Evolutionary conservation across 2,888 invertebrate species (phyloP).

Genomic region (Hydropsyche betteni): DNA sequence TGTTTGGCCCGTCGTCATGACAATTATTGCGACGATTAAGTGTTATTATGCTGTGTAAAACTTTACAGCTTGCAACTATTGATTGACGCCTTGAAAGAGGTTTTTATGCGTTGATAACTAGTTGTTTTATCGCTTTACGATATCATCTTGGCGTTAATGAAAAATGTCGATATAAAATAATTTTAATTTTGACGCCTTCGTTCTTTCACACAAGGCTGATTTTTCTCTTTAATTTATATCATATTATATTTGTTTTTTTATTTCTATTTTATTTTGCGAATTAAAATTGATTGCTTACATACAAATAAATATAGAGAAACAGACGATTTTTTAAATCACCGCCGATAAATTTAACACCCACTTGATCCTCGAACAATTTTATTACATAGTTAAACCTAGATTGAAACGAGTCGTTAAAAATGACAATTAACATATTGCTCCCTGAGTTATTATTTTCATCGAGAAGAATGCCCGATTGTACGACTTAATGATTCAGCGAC

Average conservation of each 20-base stretch:
- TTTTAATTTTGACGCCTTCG: no score
- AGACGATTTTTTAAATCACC: not conserved
- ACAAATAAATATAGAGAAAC: not conserved
- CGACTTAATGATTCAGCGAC: no score
- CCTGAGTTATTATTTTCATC: no score
- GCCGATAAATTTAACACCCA: slow-evolving; percentile 15
- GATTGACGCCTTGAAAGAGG: not conserved
- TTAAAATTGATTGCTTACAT: slow-evolving; percentile 1
- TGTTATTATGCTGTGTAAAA: slow-evolving; percentile 22
- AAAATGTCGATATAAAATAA: no score
- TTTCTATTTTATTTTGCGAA: not conserved
- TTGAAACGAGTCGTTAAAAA: no score
- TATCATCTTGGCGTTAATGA: not conserved
- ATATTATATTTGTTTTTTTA: no score
- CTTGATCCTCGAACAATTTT: not conserved
- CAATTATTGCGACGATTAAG: slow-evolving; percentile 11
- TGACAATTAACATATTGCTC: no score
- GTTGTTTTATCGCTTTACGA: slow-evolving; percentile 13
- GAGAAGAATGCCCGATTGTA: no score
- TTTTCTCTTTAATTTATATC: no score
- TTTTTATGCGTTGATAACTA: slow-evolving; percentile 11
- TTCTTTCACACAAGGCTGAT: no score
- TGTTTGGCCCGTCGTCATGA: not conserved
- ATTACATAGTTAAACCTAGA: no score
- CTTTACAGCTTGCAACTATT: slow-evolving; percentile 3